Evolutionary conservation across 2,797 vertebrate genomes (phyloP), one percentile per base, ranked within the genome.

Genomic region (Podarcis lilfordi): DNA sequence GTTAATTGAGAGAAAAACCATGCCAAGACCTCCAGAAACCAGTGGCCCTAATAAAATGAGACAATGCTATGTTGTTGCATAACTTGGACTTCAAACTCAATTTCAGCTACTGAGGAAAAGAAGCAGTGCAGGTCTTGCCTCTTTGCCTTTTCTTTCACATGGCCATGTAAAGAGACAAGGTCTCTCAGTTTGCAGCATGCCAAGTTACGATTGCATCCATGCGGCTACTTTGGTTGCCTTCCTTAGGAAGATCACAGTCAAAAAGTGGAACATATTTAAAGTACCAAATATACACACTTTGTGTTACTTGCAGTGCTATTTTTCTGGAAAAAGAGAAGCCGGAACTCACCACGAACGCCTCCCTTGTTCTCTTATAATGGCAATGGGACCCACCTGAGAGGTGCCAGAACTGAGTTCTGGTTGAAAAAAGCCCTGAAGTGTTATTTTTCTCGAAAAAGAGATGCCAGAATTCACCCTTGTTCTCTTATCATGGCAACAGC

Each of bases 21-120:
- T 84, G 25, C 91, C 43, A 43, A 87, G 86, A 96, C 97, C 96
- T 96, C 93, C 96, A 96, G 95, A 80, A 95, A 92, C 89, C 92
- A 89, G 87, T 94, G 95, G 93, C 94, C 94, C 96, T 97, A 97
- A 97, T 96, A 96, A 96, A 97, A 97, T 94, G 96, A 98, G 97
- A 97, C 97, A 98, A 97, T 96, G 95, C 95, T 86, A 95, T 97
- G 95, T 96, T 97, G 97, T 96, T 95, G 95, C 94, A 91, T 91
- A 94, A 95, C 92, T 90, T 74, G 71, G 91, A 91, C 90, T 93
- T 96, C 93, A 94, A 93, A 94, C 88, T 93, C 93, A 94, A 90
- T 95, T 95, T 94, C 13, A 3, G 75, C 0, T 89, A 15, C 8
- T 59, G 84, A 21, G 86, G 80, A 87, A 87, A 23, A 88, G 75